Evolutionary conservation across 2,797 vertebrate species (phyloP).

Genomic region (Phrynocephalus vlangalii): DNA sequence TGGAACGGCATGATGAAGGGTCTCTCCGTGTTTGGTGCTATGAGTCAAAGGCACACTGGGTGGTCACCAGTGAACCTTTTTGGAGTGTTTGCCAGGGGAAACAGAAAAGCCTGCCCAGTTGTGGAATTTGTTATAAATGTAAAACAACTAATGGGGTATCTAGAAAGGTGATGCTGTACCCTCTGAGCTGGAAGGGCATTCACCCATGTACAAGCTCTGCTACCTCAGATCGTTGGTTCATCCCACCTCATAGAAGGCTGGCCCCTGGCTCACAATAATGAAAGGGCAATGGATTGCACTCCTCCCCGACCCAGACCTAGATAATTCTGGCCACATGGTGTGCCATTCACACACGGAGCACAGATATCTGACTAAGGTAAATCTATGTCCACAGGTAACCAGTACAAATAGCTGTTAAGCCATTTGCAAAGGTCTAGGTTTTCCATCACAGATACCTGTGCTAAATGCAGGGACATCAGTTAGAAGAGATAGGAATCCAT

Average conservation of each 20-base stretch:
- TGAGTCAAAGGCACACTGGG: no score
- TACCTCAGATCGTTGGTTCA: not conserved
- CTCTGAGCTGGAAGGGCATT: not conserved
- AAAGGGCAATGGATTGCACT: not conserved
- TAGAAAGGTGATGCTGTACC: not conserved
- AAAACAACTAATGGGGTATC: not conserved
- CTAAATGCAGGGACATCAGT: not conserved
- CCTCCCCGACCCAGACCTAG: not conserved
- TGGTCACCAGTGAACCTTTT: no score
- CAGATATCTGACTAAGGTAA: not conserved
- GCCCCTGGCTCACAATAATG: not conserved
- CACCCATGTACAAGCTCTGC: not conserved
- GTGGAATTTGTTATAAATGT: not conserved
- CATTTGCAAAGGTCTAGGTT: not conserved
- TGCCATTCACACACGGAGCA: not conserved
- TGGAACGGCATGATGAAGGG: no score
- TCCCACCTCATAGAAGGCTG: not conserved
- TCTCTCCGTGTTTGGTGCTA: no score
- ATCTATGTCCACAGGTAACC: not conserved
- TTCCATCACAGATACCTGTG: not conserved
- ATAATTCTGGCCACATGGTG: not conserved
- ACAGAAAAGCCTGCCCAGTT: not conserved
- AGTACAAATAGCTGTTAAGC: not conserved
- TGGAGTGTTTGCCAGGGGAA: no score
- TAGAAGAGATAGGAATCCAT: not conserved